Percentiles rank a stretch among this genome's conserved stretches.
Conservation (phyloP, 2,888 invertebrate genomes). For the Thymelicus acteon region DNA sequence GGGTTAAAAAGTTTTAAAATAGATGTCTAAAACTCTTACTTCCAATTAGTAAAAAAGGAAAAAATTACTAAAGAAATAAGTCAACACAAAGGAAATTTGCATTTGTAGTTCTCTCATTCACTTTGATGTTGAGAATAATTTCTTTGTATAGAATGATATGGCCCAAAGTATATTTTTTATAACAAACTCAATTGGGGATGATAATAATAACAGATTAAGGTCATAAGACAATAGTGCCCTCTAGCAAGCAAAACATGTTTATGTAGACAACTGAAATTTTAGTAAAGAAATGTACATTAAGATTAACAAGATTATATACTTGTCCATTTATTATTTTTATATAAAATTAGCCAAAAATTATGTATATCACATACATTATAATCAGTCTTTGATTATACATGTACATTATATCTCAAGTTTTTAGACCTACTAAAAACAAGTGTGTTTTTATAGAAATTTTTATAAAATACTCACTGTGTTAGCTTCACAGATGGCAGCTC, state of each 20-base stretch:
- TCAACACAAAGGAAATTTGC: not conserved
- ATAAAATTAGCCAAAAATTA: no score
- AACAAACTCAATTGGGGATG: not conserved
- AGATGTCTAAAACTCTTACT: no score
- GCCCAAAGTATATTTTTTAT: conserved; percentile 1
- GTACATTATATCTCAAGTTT: no score
- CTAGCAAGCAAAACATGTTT: conserved; percentile 16
- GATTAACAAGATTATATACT: no score
- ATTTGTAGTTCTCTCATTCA: not conserved
- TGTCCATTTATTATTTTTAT: no score
- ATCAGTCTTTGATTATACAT: no score
- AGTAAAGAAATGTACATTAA: no score
- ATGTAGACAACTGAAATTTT: conserved; percentile 6
- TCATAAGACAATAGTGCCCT: conserved; percentile 23
- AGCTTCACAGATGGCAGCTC: conserved; percentile 77
- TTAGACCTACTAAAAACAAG: no score
- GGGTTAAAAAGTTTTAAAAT: no score
- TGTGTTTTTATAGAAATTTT: no score
- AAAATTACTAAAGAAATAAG: not conserved
- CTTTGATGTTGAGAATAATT: conserved; percentile 3
- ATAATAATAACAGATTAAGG: conserved; percentile 7
- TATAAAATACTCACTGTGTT: conserved; percentile 58
- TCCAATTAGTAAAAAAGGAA: no score
- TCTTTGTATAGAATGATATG: not conserved
- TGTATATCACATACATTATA: no score